Evolutionary conservation across 2,888 invertebrate genomes (phyloP).

Genomic region (Yponomeuta sedellus): DNA sequence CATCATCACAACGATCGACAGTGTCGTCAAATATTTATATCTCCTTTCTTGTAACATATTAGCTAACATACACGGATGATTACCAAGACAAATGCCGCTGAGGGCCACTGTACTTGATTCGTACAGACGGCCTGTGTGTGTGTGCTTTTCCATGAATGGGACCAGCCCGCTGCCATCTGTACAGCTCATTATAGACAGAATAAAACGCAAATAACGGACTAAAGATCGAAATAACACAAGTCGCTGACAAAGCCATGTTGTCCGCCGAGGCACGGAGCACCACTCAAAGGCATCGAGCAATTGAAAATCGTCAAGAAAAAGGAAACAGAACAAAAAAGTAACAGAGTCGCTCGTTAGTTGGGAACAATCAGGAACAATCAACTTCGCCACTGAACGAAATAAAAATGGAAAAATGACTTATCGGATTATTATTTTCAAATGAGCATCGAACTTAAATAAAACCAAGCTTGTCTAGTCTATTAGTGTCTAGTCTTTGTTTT

Average conservation of each 20-base stretch:
- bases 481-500: not conserved
- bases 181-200: no score
- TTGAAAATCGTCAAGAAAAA: slow-evolving; percentile 10
- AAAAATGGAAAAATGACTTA: slow-evolving; percentile 7
- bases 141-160: no score
- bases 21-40: no score
- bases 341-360: slow-evolving; percentile 12
- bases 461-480: not conserved
- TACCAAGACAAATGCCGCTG: no score
- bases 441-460: not conserved
- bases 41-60: no score
- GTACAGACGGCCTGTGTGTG: no score
- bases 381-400: slow-evolving; percentile 1
- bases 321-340: slow-evolving; percentile 3
- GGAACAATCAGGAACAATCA: slow-evolving; percentile 14
- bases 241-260: slow-evolving; percentile 7
- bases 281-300: slow-evolving; percentile 9
- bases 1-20: no score
- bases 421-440: slow-evolving; percentile 6
- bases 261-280: not conserved
- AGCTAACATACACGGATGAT: no score
- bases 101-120: no score
- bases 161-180: no score
- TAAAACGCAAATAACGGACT: not conserved
- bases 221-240: not conserved